Percentiles rank a stretch among this genome's conserved stretches.
Evolutionary conservation across 2,888 invertebrate species (phyloP).

Genomic region (Muscina levida): DNA sequence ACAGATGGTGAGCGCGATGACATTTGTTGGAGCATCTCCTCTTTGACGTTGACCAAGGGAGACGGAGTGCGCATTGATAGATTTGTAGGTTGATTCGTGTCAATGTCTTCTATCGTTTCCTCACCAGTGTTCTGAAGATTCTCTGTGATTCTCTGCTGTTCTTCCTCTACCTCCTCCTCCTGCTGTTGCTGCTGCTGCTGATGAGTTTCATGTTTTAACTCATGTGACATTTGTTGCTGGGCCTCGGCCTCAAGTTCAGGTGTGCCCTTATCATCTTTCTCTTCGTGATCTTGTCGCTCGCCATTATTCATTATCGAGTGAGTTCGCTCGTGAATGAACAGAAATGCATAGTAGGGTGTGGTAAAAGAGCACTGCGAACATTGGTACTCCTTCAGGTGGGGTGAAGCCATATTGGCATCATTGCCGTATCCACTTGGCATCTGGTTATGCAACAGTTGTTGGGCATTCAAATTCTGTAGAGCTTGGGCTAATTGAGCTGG

Average conservation of each 20-base stretch:
- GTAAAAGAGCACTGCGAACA: constrained; percentile 95
- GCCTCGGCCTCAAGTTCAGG: background rate
- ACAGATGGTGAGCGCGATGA: constrained; percentile 53
- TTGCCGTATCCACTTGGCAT: constrained; percentile 62
- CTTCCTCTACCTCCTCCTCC: constrained; percentile 17
- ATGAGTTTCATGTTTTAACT: background rate
- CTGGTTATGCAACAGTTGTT: constrained; percentile 74
- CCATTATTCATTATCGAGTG: constrained; percentile 81
- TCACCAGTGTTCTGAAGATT: background rate
- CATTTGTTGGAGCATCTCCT: constrained; percentile 51
- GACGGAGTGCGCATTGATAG: constrained; percentile 68
- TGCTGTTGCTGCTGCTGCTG: constrained; percentile 1
- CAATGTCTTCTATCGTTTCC: constrained; percentile 4
- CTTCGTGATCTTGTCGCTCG: constrained; percentile 57
- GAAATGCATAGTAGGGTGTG: constrained; percentile 92
- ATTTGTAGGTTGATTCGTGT: constrained; percentile 70
- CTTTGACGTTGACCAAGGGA: constrained; percentile 73
- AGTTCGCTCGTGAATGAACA: constrained; percentile 95
- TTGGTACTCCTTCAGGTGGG: constrained; percentile 87
- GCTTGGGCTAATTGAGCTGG: constrained; percentile 77
- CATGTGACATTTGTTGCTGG: background rate
- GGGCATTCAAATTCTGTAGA: constrained; percentile 74
- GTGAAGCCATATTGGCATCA: constrained; percentile 71
- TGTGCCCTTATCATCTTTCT: background rate
- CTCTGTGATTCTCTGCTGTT: constrained; percentile 41